Evolutionary conservation across 1,140 invertebrate genomes (phyloP).

Genomic region (Bombus ignitus): DNA sequence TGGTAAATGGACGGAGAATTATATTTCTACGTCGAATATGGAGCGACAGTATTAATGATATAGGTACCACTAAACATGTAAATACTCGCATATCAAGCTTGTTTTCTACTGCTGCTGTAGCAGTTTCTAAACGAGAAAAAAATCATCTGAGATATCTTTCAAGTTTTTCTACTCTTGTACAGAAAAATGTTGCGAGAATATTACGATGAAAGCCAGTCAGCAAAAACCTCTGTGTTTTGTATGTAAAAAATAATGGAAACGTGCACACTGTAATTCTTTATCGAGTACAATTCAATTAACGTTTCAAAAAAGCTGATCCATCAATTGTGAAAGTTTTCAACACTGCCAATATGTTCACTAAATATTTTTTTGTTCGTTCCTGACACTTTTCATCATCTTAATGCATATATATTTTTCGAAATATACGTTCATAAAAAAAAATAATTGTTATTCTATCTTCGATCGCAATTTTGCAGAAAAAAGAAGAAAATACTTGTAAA

Average conservation of each 20-base stretch:
- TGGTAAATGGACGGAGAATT: conserved; percentile 29
- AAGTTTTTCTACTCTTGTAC: conserved; percentile 68
- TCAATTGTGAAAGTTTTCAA: conserved; percentile 67
- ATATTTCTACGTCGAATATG: conserved; percentile 46
- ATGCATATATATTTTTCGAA: background rate
- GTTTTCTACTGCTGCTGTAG: conserved; percentile 49
- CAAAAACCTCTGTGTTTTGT: conserved; percentile 53
- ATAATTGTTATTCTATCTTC: conserved; percentile 25
- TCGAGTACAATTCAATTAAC: conserved; percentile 47
- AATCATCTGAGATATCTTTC: conserved; percentile 35
- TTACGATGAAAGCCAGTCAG: conserved; percentile 48
- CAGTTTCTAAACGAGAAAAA: conserved; percentile 19
- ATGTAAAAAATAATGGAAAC: background rate
- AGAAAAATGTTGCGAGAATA: conserved; percentile 41
- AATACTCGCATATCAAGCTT: conserved; percentile 68
- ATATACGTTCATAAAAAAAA: conserved; percentile 16
- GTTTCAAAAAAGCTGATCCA: conserved; percentile 45
- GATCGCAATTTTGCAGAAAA: background rate
- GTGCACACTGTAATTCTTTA: conserved; percentile 27
- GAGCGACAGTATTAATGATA: conserved; percentile 53
- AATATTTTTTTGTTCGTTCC: conserved; percentile 50
- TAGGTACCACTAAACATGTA: conserved; percentile 52
- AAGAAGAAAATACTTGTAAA: conserved; percentile 13
- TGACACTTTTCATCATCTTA: conserved; percentile 28
- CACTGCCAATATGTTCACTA: conserved; percentile 69